Evolutionary conservation across 2,113 vertebrate species (phyloP).

Genomic region (Pyrgilauda ruficollis): DNA sequence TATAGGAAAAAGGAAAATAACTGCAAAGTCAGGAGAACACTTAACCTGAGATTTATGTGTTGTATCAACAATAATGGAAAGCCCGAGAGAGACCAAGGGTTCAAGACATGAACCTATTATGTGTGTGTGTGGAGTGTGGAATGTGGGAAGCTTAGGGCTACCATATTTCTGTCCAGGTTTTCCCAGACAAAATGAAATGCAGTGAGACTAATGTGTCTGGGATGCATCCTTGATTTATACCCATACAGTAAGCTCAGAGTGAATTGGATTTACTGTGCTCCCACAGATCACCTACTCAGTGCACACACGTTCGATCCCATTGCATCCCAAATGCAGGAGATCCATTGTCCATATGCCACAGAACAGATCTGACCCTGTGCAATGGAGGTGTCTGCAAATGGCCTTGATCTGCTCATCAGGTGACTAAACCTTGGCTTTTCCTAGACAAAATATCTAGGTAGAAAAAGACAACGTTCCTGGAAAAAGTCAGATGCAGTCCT

Average conservation of each 20-base stretch:
- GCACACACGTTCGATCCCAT: neutral
- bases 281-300: neutral
- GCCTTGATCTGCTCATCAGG: neutral
- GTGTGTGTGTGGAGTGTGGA: slow-evolving; percentile 35
- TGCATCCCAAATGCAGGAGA: neutral
- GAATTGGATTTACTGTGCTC: neutral
- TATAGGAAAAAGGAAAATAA: slow-evolving; percentile 28
- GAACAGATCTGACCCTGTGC: neutral
- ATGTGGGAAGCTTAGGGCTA: slow-evolving; percentile 63
- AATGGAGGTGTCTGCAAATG: neutral
- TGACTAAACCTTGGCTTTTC: neutral
- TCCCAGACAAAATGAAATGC: slow-evolving; percentile 62
- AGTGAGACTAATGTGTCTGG: slow-evolving; percentile 65
- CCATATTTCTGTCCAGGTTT: slow-evolving; percentile 64
- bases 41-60: slow-evolving; percentile 58
- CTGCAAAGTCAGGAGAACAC: slow-evolving; percentile 42
- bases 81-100: slow-evolving; percentile 18
- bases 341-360: neutral
- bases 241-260: neutral
- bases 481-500: neutral
- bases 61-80: slow-evolving; percentile 51
- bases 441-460: neutral
- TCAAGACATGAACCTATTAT: slow-evolving; percentile 38
- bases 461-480: neutral
- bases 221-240: slow-evolving; percentile 60